Conservation (phyloP, 2,113 vertebrate genomes). For the Anser cygnoides region DNA sequence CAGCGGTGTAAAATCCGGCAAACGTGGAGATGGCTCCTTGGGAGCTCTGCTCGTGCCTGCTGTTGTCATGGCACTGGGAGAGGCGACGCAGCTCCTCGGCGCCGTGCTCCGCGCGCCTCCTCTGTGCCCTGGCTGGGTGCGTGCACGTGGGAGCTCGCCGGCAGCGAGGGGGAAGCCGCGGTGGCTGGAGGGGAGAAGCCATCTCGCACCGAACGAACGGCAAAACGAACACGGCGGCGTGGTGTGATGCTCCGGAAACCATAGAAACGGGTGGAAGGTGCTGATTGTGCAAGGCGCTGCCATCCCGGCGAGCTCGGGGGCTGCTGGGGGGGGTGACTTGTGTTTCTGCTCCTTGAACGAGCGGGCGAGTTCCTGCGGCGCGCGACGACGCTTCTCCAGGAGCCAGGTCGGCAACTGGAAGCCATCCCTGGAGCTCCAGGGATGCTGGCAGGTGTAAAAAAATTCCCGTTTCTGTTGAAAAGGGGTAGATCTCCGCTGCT, state of each 20-base stretch:
- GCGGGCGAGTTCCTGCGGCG: rapidly evolving
- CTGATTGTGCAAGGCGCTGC: not conserved
- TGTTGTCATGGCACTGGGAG: constrained; percentile 6
- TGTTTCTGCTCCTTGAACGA: rapidly evolving
- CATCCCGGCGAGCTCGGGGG: not conserved
- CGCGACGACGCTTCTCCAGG: not conserved
- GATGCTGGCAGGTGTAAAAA: not conserved
- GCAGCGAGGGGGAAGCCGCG: not conserved
- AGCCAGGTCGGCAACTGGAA: not conserved
- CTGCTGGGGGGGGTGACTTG: not conserved
- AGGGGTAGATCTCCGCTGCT: not conserved
- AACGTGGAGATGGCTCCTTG: not conserved
- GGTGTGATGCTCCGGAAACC: constrained; percentile 11
- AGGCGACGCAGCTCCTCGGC: not conserved
- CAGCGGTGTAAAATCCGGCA: not conserved
- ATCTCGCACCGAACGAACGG: not conserved
- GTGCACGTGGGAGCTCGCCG: rapidly evolving
- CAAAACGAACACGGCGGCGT: rapidly evolving
- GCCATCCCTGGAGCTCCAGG: not conserved
- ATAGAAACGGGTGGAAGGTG: not conserved
- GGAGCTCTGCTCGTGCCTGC: not conserved
- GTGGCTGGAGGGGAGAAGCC: not conserved
- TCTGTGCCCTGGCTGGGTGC: rapidly evolving
- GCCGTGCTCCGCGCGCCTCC: rapidly evolving
- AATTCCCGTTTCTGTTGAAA: not conserved